Evolutionary conservation across 2,113 vertebrate species (phyloP), one percentile per base, ranked within the genome.

Genomic region (Columbina picui): DNA sequence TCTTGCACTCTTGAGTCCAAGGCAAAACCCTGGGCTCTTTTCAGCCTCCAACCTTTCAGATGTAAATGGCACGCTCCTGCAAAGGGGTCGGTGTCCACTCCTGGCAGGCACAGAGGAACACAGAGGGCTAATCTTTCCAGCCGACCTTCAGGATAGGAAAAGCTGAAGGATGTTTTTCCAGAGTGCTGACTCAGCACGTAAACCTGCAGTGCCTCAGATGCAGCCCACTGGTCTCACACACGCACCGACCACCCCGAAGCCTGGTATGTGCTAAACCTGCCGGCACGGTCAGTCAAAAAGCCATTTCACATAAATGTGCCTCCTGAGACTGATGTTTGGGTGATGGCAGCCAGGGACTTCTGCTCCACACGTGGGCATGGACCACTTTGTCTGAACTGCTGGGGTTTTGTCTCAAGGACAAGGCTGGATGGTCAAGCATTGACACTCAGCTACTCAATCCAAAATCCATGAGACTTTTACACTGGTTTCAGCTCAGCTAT

Each of bases 191-290:
- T 73, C 67, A 23, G 83, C 26, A 0, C 43, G 32, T 93, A 16
- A 27, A 49, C 61, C 52, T 34, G 16, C 2, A 1, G 7, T n/a
- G 18, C n/a, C 59, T 73, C 49, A 14, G 32, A 20, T 4, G 3
- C 3, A 8, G 52, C 41, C 36, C 9, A 8, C 12, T 27, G 64
- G 36, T 63, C 25, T 57, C 12, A 5, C 84, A 34, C 43, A 60
- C 59, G 32, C 11, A 76, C 59, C 29, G 25, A 60, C 53, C 21
- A 60, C 53, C 18, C 38, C 0, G 0, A 52, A 84, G 59, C 65
- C 39, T 0, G 0, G 4, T 0, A 0, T 7, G 19, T 2, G 4
- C 68, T 38, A 50, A 84, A 22, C 12, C 56, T 78, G 26, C 10
- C 71, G 52, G 49, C 14, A 21, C 2, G 4, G 34, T 5, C 14